Base-by-base conservation (phyloP, 2,888 invertebrate species). In the Melieria picta region DNA sequence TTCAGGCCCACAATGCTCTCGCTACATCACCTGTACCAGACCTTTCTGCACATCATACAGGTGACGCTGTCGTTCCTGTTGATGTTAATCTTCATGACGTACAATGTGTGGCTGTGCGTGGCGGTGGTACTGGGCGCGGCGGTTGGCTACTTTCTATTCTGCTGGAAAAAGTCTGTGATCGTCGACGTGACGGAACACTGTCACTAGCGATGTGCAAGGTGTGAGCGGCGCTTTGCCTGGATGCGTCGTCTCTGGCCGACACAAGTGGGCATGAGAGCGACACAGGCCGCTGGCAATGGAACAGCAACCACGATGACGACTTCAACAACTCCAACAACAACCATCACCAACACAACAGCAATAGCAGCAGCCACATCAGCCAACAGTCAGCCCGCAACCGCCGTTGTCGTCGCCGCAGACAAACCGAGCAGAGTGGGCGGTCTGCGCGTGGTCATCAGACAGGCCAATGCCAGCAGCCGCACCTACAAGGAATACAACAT, bases 51-150 rank as follows among this genome's bases (percentile, higher is more conserved):
- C 84, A 92, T 96, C 75, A 82, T 97, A 30, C 97, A 97, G 88
- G 94, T 98, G 82, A 90, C 95, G 72, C 89, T 97, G 75, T 95
- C 96, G 78, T 97, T 98, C 88, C 93, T 97, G 87, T 90, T 98
- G 65, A 98, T 98, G 98, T 88, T 98, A 85, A 94, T 97, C 79
- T 97, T 98, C 86, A 98, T 98, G 98, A 97, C 97, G 1, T 98
- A 96, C 90, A 98, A 98, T 84, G 92, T 93, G 16, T 98, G 96
- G 95, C 89, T 98, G 72, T 97, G 97, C 85, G 85, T 95, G 63
- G 95, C 96, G 0, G 94, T 97, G 1, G 93, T 96, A 1, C 83
- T 94, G 9, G 98, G 98, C 57, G 95, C 96, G 3, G 96, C 94
- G 1, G 90, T 93, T 10, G 98, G 98, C 42, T 98, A 97, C 88